Conservation (phyloP, 2,888 invertebrate species). For the Argyresthia albistria region DNA sequence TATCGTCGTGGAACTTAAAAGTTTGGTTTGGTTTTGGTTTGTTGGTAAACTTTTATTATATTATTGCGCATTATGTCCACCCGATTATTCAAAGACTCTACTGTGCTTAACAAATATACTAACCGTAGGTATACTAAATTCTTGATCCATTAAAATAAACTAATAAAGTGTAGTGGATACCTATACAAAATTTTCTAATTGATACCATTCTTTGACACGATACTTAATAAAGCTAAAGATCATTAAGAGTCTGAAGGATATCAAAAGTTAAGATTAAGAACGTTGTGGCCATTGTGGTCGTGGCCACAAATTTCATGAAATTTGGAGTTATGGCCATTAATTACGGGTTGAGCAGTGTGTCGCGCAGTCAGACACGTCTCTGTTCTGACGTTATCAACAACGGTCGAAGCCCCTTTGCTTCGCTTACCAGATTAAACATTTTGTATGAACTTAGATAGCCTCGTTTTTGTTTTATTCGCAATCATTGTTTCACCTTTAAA, state of each 20-base stretch:
- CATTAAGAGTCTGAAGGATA: too few relatives aligned
- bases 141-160: too few relatives aligned
- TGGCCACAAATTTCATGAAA: neutral
- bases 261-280: neutral
- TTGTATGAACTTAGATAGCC: slow-evolving; percentile 50
- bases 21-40: neutral
- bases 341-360: slow-evolving; percentile 11
- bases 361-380: slow-evolving; percentile 16
- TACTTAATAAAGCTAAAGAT: too few relatives aligned
- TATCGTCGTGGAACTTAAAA: too few relatives aligned
- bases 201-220: neutral
- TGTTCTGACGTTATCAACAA: slow-evolving; percentile 41
- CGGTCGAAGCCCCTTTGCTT: slow-evolving; percentile 58
- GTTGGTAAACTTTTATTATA: neutral
- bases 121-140: too few relatives aligned
- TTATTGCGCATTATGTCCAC: neutral
- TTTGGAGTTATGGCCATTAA: neutral
- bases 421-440: slow-evolving; percentile 46
- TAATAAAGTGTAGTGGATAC: neutral
- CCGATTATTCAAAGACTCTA: too few relatives aligned
- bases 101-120: too few relatives aligned
- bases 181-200: neutral
- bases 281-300: neutral
- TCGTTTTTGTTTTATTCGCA: slow-evolving; percentile 30
- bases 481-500: slow-evolving; percentile 20